Conservation (phyloP, 2,113 vertebrate species). For the Ctenomys sociabilis region DNA sequence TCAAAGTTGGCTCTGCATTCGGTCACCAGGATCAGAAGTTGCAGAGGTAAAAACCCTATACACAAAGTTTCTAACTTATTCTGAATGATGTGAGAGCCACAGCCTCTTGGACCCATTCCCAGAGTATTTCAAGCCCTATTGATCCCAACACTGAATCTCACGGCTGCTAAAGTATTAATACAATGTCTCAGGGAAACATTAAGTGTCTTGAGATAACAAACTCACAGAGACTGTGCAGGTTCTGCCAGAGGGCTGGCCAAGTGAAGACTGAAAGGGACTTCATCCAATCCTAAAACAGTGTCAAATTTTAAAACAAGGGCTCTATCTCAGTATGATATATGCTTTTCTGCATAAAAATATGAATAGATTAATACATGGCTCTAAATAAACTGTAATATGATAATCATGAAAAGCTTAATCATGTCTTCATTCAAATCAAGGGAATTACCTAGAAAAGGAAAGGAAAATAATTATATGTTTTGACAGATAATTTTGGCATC, state of each 20-base stretch:
- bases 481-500: background rate
- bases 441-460: background rate
- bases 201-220: background rate
- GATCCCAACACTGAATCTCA: background rate
- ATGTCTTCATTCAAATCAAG: background rate
- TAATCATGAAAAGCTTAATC: background rate
- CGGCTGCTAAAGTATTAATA: background rate
- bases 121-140: background rate
- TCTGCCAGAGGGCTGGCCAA: background rate
- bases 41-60: background rate
- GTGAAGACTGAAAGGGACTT: background rate
- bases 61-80: background rate
- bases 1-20: conserved; percentile 5
- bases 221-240: background rate
- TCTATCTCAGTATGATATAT: background rate
- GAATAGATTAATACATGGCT: background rate
- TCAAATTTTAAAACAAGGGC: background rate
- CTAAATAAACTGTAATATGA: background rate
- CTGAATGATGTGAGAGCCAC: background rate
- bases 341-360: background rate
- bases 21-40: background rate
- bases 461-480: background rate
- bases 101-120: background rate
- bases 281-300: background rate
- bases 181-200: background rate